Conservation (phyloP, 2,797 vertebrate species). For the Artibeus lituratus region DNA sequence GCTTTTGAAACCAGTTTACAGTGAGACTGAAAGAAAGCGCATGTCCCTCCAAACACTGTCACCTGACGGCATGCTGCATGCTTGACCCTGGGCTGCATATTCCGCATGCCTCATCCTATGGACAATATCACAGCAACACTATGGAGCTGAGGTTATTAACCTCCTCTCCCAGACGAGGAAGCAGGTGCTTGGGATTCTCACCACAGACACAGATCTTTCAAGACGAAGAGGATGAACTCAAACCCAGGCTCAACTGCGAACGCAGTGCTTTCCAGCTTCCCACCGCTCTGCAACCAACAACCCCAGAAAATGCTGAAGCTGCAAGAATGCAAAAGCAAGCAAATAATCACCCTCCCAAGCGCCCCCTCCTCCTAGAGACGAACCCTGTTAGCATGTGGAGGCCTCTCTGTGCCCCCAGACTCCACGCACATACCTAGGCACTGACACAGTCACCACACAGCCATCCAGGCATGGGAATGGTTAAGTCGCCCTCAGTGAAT, state of each 20-base stretch:
- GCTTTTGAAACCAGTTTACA: neutral
- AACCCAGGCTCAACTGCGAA: neutral
- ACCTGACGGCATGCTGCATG: neutral
- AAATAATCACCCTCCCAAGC: neutral
- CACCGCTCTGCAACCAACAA: neutral
- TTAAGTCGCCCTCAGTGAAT: conserved; percentile 80
- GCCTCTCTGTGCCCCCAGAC: neutral
- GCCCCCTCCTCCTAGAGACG: neutral
- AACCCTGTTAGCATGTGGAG: fast-evolving
- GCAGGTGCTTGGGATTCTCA: neutral
- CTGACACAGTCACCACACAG: neutral
- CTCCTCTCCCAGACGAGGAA: neutral
- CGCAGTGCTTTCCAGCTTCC: neutral
- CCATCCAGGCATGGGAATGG: conserved; percentile 76
- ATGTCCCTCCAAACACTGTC: neutral
- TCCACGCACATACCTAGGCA: neutral
- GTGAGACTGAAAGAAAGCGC: neutral
- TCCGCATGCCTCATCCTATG: fast-evolving
- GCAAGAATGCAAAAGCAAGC: neutral
- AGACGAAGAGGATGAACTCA: neutral
- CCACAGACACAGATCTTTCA: neutral
- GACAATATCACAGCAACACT: fast-evolving
- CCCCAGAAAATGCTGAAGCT: neutral
- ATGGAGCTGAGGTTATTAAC: fast-evolving
- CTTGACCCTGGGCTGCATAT: fast-evolving